Base-by-base conservation (phyloP, 2,797 vertebrate species). In the Tiaroga cobitis region DNA sequence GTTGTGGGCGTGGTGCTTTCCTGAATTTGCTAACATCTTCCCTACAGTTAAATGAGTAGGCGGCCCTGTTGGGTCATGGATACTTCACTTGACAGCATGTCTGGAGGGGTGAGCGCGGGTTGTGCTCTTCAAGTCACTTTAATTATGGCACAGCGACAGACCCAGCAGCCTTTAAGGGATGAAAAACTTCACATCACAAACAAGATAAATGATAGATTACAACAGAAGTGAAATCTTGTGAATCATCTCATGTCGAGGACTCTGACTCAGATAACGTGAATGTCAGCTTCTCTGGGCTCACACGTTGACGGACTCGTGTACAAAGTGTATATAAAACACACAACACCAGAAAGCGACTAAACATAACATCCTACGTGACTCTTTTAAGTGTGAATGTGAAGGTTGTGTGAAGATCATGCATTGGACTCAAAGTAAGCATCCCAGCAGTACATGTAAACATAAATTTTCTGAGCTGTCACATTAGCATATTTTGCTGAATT, bases 121-220 rank as follows among this genome's bases (percentile, higher is more conserved):
- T 85, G 86, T 81, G 49, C 82, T 90, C 88, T 82, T 87, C 83
- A 68, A 88, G 87, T 88, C 88, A 89, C 87, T 88, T 88, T 88
- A 88, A 90, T 89, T 88, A 90, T 72, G 61, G 86, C 83, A 85
- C 39, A 59, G 75, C 34, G n/a, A 78, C 77, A 86, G 75, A 63
- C 67, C 54, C 69, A 2, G 54, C 78, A 73, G 82, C 87, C 80
- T 88, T 79, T 46, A 61, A 82, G 51, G 80, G 65, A 85, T 69
- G 43, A 65, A 72, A 73, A 73, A 83, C 59, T 59, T 84, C 56
- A 72, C 69, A 81, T 69, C 61, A 37, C 80, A 80, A 89, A 79
- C 88, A 80, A 56, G 51, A 88, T 83, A 86, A 87, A 87, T 80
- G 84, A 81, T 88, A 68, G 80, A 85, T 85, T 70, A 74, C 73